Percentiles rank a stretch among this genome's conserved stretches.
Conservation (phyloP, 1,140 invertebrate species). For the Geopemphigus sp. region DNA sequence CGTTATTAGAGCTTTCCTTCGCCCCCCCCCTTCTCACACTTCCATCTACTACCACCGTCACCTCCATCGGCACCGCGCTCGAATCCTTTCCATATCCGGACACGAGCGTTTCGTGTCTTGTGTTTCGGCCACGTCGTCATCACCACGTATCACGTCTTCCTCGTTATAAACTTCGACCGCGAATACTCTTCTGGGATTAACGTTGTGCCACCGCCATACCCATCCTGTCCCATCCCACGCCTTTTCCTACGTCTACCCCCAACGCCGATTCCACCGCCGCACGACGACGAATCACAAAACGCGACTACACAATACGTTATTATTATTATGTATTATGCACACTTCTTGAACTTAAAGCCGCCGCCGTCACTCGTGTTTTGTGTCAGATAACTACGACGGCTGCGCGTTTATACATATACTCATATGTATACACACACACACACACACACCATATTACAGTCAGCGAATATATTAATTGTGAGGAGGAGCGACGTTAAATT, state of each 20-base stretch:
- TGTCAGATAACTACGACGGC: neutral
- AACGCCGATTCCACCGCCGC: too few species aligned
- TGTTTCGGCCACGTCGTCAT: too few species aligned
- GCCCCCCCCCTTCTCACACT: neutral
- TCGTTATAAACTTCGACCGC: slow-evolving; percentile 24
- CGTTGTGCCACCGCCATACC: slow-evolving; percentile 2
- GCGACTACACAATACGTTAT: too few species aligned
- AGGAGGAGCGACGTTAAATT: too few species aligned
- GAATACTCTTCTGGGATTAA: slow-evolving; percentile 23
- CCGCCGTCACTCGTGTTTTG: neutral
- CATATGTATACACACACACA: too few species aligned
- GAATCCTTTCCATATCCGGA: neutral
- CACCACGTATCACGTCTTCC: slow-evolving; percentile 6
- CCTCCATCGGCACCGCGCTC: neutral
- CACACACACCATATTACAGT: too few species aligned
- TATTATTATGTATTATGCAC: neutral
- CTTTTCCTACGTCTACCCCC: too few species aligned
- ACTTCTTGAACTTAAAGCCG: neutral
- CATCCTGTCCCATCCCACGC: too few species aligned
- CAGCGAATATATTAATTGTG: too few species aligned
- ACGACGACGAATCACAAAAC: too few species aligned
- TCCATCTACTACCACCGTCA: neutral
- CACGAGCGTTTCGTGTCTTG: neutral
- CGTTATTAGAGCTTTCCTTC: neutral
- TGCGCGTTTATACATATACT: too few species aligned